Evolutionary conservation across 1,140 invertebrate species (phyloP).

Genomic region (Drosophila albomicans): DNA sequence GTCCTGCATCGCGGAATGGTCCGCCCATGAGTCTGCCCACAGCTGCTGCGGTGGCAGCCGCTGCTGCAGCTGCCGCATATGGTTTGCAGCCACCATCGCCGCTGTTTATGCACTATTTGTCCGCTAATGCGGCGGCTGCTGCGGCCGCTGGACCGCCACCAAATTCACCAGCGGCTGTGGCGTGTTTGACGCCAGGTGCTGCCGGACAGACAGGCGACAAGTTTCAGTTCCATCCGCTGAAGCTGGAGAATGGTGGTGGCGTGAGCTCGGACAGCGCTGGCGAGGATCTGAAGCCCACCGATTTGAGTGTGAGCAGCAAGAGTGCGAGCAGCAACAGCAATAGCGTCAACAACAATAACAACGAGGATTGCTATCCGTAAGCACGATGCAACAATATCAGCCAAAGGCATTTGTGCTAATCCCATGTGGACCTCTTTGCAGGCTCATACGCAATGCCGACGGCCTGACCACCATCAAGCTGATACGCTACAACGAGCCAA

Average conservation of each 20-base stretch:
- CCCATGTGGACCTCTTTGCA: slow-evolving; percentile 40
- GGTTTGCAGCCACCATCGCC: slow-evolving; percentile 83
- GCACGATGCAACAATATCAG: slow-evolving; percentile 5
- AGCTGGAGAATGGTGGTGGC: slow-evolving; percentile 68
- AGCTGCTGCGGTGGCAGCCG: slow-evolving; percentile 74
- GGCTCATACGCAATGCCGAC: slow-evolving; percentile 84
- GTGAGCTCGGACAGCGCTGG: slow-evolving; percentile 58
- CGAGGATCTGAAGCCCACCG: slow-evolving; percentile 86
- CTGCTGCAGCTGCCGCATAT: slow-evolving; percentile 78
- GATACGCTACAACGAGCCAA: slow-evolving; percentile 76
- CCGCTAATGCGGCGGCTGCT: slow-evolving; percentile 65
- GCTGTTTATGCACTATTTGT: slow-evolving; percentile 82
- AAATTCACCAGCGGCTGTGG: slow-evolving; percentile 71
- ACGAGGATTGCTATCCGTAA: slow-evolving; percentile 84
- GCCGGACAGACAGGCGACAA: slow-evolving; percentile 61
- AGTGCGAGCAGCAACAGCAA: slow-evolving; percentile 26
- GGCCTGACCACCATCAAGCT: slow-evolving; percentile 84
- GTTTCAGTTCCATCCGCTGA: slow-evolving; percentile 79
- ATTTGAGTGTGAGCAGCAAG: slow-evolving; percentile 85
- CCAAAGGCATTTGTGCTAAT: slow-evolving; percentile 40
- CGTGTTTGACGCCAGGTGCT: slow-evolving; percentile 51
- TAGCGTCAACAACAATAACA: slow-evolving; percentile 26
- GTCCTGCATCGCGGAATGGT: slow-evolving; percentile 61
- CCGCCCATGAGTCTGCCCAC: slow-evolving; percentile 70
- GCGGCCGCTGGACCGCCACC: slow-evolving; percentile 66